These are phyloP conservation scores for Lasius platythorax DNA, from an alignment of 2,888 invertebrate genomes.

Conservation along the genomic window DNA sequence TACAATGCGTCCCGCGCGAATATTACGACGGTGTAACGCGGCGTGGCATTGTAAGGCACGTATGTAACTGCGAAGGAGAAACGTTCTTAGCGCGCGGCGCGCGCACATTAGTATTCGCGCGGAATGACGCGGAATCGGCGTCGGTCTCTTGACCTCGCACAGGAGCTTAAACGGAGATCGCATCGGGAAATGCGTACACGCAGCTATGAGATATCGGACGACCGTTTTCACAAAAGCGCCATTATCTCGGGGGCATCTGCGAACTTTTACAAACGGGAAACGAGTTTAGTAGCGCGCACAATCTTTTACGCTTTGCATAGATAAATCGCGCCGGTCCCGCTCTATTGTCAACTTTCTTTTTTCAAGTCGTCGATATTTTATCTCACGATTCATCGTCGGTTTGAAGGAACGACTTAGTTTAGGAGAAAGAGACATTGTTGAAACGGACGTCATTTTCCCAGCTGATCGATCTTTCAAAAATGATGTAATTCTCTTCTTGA, in stretches of 20 bases:
- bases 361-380: not conserved
- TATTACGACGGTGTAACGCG: slow-evolving; percentile 28
- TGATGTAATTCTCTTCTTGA: not conserved
- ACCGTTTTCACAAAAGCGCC: slow-evolving; percentile 56
- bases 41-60: slow-evolving; percentile 21
- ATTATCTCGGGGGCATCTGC: slow-evolving; percentile 28
- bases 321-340: not conserved
- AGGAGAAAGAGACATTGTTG: slow-evolving; percentile 14
- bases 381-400: slow-evolving; percentile 12
- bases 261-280: not conserved
- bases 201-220: slow-evolving; percentile 42
- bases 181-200: slow-evolving; percentile 46
- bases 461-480: slow-evolving; percentile 20
- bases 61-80: not conserved
- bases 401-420: not conserved
- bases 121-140: slow-evolving; percentile 29
- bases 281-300: slow-evolving; percentile 22
- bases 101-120: slow-evolving; percentile 37
- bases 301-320: not conserved
- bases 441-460: not conserved
- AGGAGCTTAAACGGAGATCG: slow-evolving; percentile 46
- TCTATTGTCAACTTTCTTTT: slow-evolving; percentile 19
- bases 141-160: slow-evolving; percentile 22
- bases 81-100: slow-evolving; percentile 4
- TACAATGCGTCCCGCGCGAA: slow-evolving; percentile 34